Base-by-base conservation (phyloP, 2,113 vertebrate genomes). In the Spheniscus mendiculus region DNA sequence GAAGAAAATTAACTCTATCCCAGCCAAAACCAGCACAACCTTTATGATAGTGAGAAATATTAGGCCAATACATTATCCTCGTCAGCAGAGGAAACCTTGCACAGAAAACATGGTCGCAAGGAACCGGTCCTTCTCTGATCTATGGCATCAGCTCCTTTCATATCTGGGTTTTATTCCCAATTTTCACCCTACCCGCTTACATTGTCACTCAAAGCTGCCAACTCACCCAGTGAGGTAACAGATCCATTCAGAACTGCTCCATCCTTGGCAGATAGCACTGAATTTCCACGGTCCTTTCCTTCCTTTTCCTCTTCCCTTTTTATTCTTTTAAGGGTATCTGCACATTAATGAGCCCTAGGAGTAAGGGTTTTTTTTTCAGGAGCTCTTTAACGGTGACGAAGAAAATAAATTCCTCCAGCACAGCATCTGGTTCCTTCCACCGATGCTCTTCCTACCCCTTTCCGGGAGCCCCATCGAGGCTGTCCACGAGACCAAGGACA, bases 31-130 rank as follows among this genome's bases (percentile, higher is more conserved):
- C 55, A 32, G 34, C 6, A 49, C 72, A 58, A 18, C 18, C 16
- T 65, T 67, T 44, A 12, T 0, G 9, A 80, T 0, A 32, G 22
- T 5, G 30, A 55, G 66, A 86, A 45, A 38, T 3, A 15, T 0
- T 5, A 44, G 19, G 10, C 38, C 29, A 66, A 45, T 8, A 38
- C 26, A 5, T 67, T 15, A 38, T 22, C 53, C 32, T 71, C 42
- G 34, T 45, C 36, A 25, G 26, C 59, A 67, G 2, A 30, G 6
- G 38, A 65, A 73, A 61, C 38, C 55, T 65, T 69, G 20, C 49
- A 29, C 53, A 38, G 19, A 50, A 10, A 67, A 26, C 36, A 44
- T 6, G 5, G 13, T 42, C 6, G 3, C 17, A 52, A 44, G 21
- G 63, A 55, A 47, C 49, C 4, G 1, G 8, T 26, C 25, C 26